These are phyloP conservation scores for Chloroceryle amazona DNA, from an alignment of 2,797 vertebrate genomes.

Conservation along the genomic window DNA sequence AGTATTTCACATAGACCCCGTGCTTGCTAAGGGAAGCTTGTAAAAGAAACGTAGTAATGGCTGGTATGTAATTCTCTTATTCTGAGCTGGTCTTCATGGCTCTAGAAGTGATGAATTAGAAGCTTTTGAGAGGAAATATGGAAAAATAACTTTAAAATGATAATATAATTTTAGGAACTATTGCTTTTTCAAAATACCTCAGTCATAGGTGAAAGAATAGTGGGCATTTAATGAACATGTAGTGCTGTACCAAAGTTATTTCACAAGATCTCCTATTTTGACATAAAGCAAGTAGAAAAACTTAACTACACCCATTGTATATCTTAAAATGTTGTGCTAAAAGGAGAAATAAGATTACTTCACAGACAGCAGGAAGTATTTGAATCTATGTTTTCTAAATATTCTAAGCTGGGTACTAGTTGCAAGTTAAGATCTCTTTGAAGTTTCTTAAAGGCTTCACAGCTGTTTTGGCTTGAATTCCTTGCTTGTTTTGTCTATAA, in stretches of 20 bases:
- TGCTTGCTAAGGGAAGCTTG: not conserved
- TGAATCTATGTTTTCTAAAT: not conserved
- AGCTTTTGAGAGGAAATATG: not conserved
- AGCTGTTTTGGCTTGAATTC: not conserved
- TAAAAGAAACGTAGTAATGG: not conserved
- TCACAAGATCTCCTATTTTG: not conserved
- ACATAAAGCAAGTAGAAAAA: not conserved
- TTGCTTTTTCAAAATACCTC: not conserved
- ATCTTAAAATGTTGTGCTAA: not conserved
- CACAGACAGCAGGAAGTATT: not conserved
- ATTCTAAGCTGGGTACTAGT: not conserved
- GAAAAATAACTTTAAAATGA: not conserved
- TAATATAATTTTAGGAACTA: not conserved
- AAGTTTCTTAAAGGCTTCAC: not conserved
- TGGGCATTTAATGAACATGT: not conserved
- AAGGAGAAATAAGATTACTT: not conserved
- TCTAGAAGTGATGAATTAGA: not conserved
- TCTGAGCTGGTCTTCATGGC: not conserved
- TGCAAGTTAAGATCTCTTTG: not conserved
- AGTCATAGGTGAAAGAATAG: not conserved
- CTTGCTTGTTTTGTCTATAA: not conserved
- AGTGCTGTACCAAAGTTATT: not conserved
- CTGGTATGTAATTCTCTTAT: not conserved
- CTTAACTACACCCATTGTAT: not conserved
- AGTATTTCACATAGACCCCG: not conserved